Evolutionary conservation across 2,797 vertebrate genomes (phyloP), one percentile per base, ranked within the genome.

Genomic region (Falco rusticolus): DNA sequence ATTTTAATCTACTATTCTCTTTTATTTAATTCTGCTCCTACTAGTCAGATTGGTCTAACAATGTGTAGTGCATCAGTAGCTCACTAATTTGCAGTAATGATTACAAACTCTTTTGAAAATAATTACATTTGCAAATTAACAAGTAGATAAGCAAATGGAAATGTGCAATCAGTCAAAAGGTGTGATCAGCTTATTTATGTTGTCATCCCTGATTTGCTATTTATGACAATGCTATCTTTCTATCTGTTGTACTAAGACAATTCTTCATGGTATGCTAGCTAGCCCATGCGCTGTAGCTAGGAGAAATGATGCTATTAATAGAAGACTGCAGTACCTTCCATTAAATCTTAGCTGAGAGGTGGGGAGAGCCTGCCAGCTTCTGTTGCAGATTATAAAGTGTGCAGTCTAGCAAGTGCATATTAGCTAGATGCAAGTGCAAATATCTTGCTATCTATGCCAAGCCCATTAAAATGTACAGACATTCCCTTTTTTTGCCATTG

Each of bases 331-430:
- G 96, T 92, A 92, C 75, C 96, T 97, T 96, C 95, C 94, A 95
- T 96, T 96, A 96, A 96, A 96, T 96, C 96, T 94, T 96, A 95
- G 71, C 92, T 95, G 95, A 94, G 93, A 96, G 88, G 95, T 96
- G 93, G 90, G 45, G 82, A 95, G 90, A 95, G 57, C 50, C 84
- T 96, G 96, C 96, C 95, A 96, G 16, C 82, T 95, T 94, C 74
- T 96, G 90, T 92, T 94, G 92, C 92, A 84, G 93, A 95, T 94
- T 96, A 90, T 94, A 72, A 96, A 96, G 90, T 66, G 90, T 96
- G 81, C 94, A 95, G 96, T 95, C 95, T 95, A 96, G 92, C 94
- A 93, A 95, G 68, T 56, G 84, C 78, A n/a, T 91, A 89, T 96
- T 89, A 95, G 90, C 84, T 94, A 59, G 94, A 94, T 93, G 89